phyloP scores from a whole-genome alignment of 2,888 invertebrate species.

The Selenia dentaria region DNA sequence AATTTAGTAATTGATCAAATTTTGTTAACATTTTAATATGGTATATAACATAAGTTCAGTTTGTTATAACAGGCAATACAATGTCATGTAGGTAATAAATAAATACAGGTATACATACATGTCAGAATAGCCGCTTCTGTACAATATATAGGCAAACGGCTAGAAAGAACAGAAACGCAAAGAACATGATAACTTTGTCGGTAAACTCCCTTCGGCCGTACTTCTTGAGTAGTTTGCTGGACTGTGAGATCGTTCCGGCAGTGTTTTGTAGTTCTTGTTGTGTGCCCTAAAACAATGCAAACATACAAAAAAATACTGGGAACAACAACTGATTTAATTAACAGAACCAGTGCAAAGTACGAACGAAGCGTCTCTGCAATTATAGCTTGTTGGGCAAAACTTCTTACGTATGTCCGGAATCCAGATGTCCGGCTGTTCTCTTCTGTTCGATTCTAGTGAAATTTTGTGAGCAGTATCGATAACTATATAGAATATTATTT shows the following conservation, averaged over 20 bases:
- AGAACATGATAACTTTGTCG: constrained; percentile 95
- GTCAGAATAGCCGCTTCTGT: constrained; percentile 92
- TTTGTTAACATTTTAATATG: no score
- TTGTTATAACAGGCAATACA: constrained; percentile 14
- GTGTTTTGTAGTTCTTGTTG: constrained; percentile 93
- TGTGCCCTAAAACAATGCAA: constrained; percentile 85
- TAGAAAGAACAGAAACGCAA: constrained; percentile 94
- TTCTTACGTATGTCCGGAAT: no score
- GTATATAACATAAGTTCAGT: constrained; percentile 11
- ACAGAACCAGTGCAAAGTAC: no score
- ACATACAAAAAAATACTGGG: no score
- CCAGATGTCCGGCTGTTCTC: no score
- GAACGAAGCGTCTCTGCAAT: no score
- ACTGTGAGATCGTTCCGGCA: constrained; percentile 94
- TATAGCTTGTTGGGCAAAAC: no score
- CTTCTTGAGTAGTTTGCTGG: constrained; percentile 96
- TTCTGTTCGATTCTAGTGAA: no score
- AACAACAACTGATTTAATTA: no score
- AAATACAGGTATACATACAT: constrained; percentile 6
- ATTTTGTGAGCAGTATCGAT: no score
- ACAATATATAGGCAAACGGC: constrained; percentile 97
- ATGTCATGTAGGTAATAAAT: constrained; percentile 15
- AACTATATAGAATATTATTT: no score
- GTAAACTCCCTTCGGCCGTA: constrained; percentile 97
- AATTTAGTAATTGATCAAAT: no score